Evolutionary conservation across 2,113 vertebrate genomes (phyloP).

Genomic region (Nesoenas mayeri): DNA sequence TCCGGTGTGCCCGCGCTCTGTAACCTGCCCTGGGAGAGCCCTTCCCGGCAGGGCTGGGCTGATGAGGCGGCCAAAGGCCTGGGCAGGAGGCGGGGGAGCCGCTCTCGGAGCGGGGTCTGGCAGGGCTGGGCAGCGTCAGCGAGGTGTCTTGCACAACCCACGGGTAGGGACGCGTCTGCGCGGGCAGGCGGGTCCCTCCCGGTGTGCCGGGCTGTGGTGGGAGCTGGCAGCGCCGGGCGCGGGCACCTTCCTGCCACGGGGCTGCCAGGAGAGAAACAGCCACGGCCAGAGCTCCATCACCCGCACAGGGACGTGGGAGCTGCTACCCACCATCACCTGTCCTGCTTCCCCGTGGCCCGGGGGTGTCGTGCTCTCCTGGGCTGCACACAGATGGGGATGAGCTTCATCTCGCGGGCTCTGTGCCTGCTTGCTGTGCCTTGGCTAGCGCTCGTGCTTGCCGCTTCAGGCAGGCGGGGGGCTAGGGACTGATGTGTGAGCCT

Average conservation of each 20-base stretch:
- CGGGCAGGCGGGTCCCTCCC: background rate
- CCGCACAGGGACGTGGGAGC: accelerated
- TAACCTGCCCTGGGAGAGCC: background rate
- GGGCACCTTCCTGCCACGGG: background rate
- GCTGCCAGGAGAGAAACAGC: background rate
- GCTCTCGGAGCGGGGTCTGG: accelerated
- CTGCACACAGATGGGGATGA: background rate
- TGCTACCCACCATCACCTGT: accelerated
- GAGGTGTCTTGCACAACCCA: background rate
- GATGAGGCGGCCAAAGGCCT: too few species aligned
- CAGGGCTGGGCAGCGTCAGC: background rate
- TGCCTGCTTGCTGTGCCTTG: background rate
- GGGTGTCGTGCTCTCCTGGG: accelerated
- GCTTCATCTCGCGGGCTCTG: accelerated
- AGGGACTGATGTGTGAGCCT: background rate
- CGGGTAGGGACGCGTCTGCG: accelerated
- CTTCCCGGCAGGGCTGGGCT: accelerated
- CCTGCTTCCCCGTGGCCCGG: background rate
- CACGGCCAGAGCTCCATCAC: accelerated
- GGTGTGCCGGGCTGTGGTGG: accelerated
- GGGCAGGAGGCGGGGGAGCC: accelerated
- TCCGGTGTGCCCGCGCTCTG: background rate
- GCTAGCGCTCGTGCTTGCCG: accelerated
- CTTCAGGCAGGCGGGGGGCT: background rate
- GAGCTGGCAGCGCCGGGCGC: accelerated